Conservation (phyloP, 1,140 invertebrate genomes). For the Bombus sylvicola region DNA sequence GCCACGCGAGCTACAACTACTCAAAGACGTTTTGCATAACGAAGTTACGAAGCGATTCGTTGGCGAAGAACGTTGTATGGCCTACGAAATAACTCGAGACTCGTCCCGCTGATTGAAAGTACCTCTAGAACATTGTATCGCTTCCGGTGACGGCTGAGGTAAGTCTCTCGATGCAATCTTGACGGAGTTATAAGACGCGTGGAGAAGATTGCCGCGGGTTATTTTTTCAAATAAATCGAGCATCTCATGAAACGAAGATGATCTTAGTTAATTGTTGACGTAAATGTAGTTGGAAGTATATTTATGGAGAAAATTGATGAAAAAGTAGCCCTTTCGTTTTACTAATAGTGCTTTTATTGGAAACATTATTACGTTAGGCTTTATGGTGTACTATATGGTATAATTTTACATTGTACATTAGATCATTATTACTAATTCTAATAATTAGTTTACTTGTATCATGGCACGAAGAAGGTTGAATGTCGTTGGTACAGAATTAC, state of each 20-base stretch:
- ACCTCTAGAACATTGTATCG: conserved; percentile 11
- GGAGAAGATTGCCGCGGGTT: not conserved
- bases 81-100: conserved; percentile 16
- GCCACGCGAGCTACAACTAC: conserved; percentile 25
- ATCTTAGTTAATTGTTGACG: not conserved
- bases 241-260: not conserved
- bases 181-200: not conserved
- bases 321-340: too few relatives aligned
- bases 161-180: conserved; percentile 22
- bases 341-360: too few relatives aligned
- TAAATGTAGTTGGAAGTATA: too few relatives aligned
- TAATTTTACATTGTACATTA: too few relatives aligned
- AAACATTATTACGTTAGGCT: too few relatives aligned
- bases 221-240: not conserved
- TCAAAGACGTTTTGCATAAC: conserved; percentile 54
- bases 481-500: too few relatives aligned
- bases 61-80: conserved; percentile 32
- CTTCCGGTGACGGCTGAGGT: conserved; percentile 42
- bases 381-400: too few relatives aligned
- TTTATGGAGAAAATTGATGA: too few relatives aligned
- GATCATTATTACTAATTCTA: too few relatives aligned
- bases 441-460: too few relatives aligned
- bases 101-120: conserved; percentile 9
- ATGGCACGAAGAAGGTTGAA: too few relatives aligned
- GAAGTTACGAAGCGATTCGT: conserved; percentile 64